Base-by-base conservation (phyloP, 2,888 invertebrate genomes). In the Oxytorus armatus region DNA sequence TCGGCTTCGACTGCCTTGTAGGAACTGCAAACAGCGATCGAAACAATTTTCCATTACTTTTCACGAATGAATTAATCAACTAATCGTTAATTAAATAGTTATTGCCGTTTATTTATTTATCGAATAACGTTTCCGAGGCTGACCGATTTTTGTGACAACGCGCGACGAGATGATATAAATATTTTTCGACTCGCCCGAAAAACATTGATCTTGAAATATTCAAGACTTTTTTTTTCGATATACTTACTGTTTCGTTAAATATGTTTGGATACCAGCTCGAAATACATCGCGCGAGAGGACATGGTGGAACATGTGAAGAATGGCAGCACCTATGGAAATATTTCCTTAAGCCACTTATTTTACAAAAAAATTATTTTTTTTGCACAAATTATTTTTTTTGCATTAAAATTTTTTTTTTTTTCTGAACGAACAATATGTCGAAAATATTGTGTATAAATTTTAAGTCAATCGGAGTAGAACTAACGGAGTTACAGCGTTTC, bases 301-400 rank as follows among this genome's bases (percentile, higher is more conserved):
- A 83, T 94, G 93, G 72, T 93, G 93, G 89, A 93, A 91, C 94
- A 94, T 94, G 25, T 93, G 92, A 61, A 94, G 92, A 21, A 94
- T 93, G 59, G 93, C 92, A 2, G 86, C 86, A 73, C 87, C 89
- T 88, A 66, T 25, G 8, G 29, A 44, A 23, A 57, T 51, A 59
- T 39, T 11, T 39, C 10, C 10, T 39, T 39, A n/a, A n/a, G n/a
- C n/a, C 3, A 10, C 16, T 14, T 21, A 4, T 59, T 39, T 42
- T 47, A 16, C 3, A 47, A 16, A 47, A 18, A n/a, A n/a, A n/a
- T n/a, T n/a, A n/a, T n/a, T n/a, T n/a, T n/a, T n/a, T n/a, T n/a
- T n/a, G n/a, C n/a, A n/a, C n/a, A n/a, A n/a, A n/a, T n/a, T n/a
- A n/a, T n/a, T n/a, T n/a, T n/a, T n/a, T n/a, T n/a, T n/a, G n/a